Evolutionary conservation across 2,888 invertebrate genomes (phyloP), one percentile per base, ranked within the genome.

Genomic region (Andrena dorsata): DNA sequence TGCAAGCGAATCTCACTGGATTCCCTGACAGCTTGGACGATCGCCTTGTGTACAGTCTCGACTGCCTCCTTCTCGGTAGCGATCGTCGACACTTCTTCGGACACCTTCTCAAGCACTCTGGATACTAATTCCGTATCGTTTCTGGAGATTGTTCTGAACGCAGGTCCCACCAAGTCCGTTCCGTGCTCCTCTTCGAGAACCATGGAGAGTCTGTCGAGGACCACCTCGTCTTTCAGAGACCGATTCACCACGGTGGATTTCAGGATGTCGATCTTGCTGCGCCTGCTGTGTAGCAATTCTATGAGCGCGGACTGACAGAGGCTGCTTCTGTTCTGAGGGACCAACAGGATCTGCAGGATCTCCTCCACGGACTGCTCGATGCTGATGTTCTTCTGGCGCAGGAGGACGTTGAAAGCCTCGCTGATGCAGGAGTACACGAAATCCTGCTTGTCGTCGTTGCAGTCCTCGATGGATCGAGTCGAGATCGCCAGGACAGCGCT

Each of bases 31-130:
- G 96, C 96, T 61, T 95, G 94, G 0, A 96, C 95, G 16, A 97
- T 96, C 2, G 96, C 96, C 89, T 95, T 95, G 91, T 96, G 96
- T 26, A 97, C 94, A 0, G 95, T 95, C 90, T 96, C 96, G 0
- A 95, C 95, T 0, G 96, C 96, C 89, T 96, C 96, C 75, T 95
- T 95, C 84, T 97, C 96, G 3, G 95, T 95, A 89, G 95, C 95
- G 0, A 96, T 94, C 30, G 95, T 94, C 0, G 95, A 95, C 8
- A 95, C 95, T n/a, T 96, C 95, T 64, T 95, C 94, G 16, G 96
- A 95, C 56, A 97, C 95, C 81, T 95, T 95, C 32, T 95, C 94
- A 10, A 96, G 93, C 7, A 97, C 95, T 65, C 95, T 94, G 7
- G 95, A 95, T 1, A 96, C 92, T 66, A 97, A 93, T 80, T 95